A percentile compares a stretch with the other conserved stretches of the same genome.
Evolutionary conservation across 2,888 invertebrate genomes (phyloP).

Genomic region (Zeuzera pyrina): DNA sequence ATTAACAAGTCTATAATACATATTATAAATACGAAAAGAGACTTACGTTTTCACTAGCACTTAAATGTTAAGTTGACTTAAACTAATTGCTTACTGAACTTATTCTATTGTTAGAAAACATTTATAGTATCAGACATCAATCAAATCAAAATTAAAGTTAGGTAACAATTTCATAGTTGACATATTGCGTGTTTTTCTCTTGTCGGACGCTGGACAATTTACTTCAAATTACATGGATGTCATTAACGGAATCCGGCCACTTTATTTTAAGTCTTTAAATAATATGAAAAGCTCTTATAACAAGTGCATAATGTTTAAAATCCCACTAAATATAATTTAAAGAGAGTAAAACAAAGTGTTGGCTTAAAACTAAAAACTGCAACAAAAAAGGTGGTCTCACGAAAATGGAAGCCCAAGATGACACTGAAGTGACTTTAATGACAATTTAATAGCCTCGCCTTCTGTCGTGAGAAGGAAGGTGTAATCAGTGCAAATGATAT

Average conservation of each 20-base stretch:
- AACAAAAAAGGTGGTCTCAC: slow-evolving; percentile 60
- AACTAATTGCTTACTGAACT: too few species aligned
- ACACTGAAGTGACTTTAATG: slow-evolving; percentile 67
- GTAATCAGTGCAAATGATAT: slow-evolving; percentile 65
- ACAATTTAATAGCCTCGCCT: slow-evolving; percentile 69
- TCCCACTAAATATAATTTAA: slow-evolving; percentile 17
- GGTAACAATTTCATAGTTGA: slow-evolving; percentile 68
- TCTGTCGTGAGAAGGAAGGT: slow-evolving; percentile 51
- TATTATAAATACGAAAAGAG: too few species aligned
- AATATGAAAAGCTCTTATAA: too few species aligned
- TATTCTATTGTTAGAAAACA: too few species aligned
- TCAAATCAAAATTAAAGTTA: slow-evolving; percentile 47
- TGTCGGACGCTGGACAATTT: slow-evolving; percentile 56
- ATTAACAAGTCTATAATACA: neutral
- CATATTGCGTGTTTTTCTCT: slow-evolving; percentile 60
- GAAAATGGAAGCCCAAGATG: slow-evolving; percentile 61
- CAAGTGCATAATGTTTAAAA: slow-evolving; percentile 34
- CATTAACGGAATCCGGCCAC: slow-evolving; percentile 53
- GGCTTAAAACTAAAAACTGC: slow-evolving; percentile 51
- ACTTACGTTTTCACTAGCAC: too few species aligned
- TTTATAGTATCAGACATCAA: slow-evolving; percentile 41
- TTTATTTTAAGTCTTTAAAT: too few species aligned
- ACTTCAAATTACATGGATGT: slow-evolving; percentile 64
- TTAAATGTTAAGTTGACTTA: too few species aligned
- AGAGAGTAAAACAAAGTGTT: slow-evolving; percentile 16